Evolutionary conservation across 2,113 vertebrate species (phyloP).

Genomic region (Neodontobutis hainanensis): DNA sequence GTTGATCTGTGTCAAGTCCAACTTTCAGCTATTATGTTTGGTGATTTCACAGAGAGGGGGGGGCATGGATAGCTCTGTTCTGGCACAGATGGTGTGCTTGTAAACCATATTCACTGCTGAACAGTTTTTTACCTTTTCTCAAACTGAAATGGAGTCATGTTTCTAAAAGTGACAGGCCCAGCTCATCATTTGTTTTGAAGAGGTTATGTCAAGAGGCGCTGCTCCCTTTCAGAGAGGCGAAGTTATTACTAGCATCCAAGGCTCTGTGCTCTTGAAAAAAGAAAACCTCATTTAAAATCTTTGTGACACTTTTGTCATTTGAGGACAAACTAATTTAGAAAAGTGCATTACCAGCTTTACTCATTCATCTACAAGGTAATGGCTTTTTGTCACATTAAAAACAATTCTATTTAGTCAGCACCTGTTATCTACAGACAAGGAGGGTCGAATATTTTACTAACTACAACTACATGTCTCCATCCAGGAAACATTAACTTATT

Average conservation of each 20-base stretch:
- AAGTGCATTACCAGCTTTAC: not conserved
- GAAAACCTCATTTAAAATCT: constrained; percentile 1
- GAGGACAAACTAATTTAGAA: constrained; percentile 1
- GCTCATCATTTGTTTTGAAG: constrained; percentile 12
- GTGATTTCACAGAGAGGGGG: constrained; percentile 21
- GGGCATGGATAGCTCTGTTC: constrained; percentile 28
- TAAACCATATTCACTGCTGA: constrained; percentile 24
- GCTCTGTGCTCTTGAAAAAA: not conserved
- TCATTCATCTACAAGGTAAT: constrained; percentile 1
- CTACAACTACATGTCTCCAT: too few relatives aligned
- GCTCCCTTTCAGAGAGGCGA: not conserved
- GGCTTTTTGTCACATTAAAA: not conserved
- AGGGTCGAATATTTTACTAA: too few relatives aligned
- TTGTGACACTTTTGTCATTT: not conserved
- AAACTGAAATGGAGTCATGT: not conserved
- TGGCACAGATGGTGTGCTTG: constrained; percentile 54
- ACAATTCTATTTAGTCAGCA: too few relatives aligned
- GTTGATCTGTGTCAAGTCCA: constrained; percentile 95
- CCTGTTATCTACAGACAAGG: too few relatives aligned
- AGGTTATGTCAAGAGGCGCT: constrained; percentile 10
- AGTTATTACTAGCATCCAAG: constrained; percentile 1
- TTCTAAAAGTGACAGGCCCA: constrained; percentile 4
- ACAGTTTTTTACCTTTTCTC: constrained; percentile 16
- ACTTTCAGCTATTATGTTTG: constrained; percentile 92
- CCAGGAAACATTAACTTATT: too few relatives aligned